A percentile compares a stretch with the other conserved stretches of the same genome.
Evolutionary conservation across 2,888 invertebrate species (phyloP).

Genomic region (Morpho helenor): DNA sequence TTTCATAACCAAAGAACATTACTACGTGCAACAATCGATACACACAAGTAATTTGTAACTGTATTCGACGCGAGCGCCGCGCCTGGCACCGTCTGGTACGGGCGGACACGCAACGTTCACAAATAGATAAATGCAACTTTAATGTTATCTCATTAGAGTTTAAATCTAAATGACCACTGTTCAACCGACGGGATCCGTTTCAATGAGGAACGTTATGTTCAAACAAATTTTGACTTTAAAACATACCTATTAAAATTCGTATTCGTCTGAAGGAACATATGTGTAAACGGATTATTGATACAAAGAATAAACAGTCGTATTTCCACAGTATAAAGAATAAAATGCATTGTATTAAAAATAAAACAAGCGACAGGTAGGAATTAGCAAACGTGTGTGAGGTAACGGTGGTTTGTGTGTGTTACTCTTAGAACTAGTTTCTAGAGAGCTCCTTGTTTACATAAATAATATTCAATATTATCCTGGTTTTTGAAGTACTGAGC

Average conservation of each 20-base stretch:
- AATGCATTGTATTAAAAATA: conserved; percentile 3
- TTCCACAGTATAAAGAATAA: not conserved
- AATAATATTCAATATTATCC: conserved; percentile 1
- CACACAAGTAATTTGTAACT: conserved; percentile 41
- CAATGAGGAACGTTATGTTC: conserved; percentile 4
- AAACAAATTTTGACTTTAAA: conserved; percentile 48
- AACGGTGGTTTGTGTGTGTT: conserved; percentile 34
- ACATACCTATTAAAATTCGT: conserved; percentile 33
- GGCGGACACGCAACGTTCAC: conserved; percentile 19
- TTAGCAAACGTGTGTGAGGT: conserved; percentile 41
- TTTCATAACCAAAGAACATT: conserved; percentile 27
- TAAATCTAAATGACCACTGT: conserved; percentile 27
- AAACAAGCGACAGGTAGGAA: conserved; percentile 21
- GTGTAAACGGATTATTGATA: conserved; percentile 9
- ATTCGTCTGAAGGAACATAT: conserved; percentile 15
- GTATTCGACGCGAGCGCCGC: conserved; percentile 56
- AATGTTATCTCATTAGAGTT: conserved; percentile 27
- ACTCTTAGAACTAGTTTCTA: conserved; percentile 19
- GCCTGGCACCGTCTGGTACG: conserved; percentile 68
- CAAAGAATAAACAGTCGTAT: conserved; percentile 11
- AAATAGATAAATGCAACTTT: conserved; percentile 33
- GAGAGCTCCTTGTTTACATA: not conserved
- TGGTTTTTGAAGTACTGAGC: not conserved
- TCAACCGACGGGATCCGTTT: conserved; percentile 13
- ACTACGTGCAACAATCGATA: conserved; percentile 38